Evolutionary conservation across 2,113 vertebrate species (phyloP).

Genomic region (Chrysochloris asiatica): DNA sequence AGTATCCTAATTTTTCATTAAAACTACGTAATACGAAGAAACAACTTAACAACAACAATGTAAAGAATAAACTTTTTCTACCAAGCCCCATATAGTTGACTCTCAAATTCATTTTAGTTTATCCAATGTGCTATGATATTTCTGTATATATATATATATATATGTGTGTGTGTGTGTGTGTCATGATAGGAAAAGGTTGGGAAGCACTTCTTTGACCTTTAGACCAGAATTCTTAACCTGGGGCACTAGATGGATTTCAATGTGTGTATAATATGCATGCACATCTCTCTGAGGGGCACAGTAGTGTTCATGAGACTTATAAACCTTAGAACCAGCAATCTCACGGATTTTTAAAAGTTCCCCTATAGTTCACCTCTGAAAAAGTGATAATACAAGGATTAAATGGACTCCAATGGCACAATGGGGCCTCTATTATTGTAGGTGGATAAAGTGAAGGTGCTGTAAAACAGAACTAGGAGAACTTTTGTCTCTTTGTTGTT

Average conservation of each 20-base stretch:
- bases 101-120: conserved; percentile 51
- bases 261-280: conserved; percentile 33
- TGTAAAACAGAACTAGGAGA: neutral
- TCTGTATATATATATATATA: too few relatives aligned
- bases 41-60: too few relatives aligned
- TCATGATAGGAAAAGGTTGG: conserved; percentile 26
- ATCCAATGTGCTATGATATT: neutral
- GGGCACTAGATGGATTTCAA: neutral
- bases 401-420: neutral
- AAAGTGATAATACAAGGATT: conserved; percentile 14
- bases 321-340: conserved; percentile 29
- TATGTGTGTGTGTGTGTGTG: conserved; percentile 33
- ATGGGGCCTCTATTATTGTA: neutral
- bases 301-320: conserved; percentile 41
- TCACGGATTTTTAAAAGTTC: conserved; percentile 58
- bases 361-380: neutral
- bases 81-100: neutral
- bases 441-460: neutral
- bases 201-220: conserved; percentile 11
- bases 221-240: conserved; percentile 44
- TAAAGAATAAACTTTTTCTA: conserved; percentile 14
- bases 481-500: conserved; percentile 15
- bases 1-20: conserved; percentile 45
- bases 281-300: conserved; percentile 21
- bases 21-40: neutral